phyloP scores from a whole-genome alignment of 2,888 invertebrate species.

The Luperina testacea region DNA sequence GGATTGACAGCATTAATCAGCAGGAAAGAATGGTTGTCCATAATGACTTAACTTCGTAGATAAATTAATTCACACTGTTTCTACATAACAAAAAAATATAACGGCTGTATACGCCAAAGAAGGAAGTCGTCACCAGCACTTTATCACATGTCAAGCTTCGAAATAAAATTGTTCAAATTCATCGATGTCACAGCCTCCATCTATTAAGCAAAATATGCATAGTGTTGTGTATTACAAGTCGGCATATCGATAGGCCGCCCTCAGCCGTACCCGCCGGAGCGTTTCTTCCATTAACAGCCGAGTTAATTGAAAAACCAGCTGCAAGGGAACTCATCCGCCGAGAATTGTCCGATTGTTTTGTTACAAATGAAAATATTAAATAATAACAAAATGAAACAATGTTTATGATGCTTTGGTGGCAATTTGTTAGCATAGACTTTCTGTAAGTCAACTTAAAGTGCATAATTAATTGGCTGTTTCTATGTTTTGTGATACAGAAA shows the following conservation, averaged over 20 bases:
- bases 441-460: conserved; percentile 12
- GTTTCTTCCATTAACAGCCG: conserved; percentile 68
- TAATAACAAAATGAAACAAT: conserved; percentile 41
- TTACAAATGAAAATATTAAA: conserved; percentile 66
- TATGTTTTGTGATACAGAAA: neutral
- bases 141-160: neutral
- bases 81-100: neutral
- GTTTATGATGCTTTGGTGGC: conserved; percentile 15
- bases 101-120: neutral
- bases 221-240: conserved; percentile 56
- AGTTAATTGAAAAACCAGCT: conserved; percentile 72
- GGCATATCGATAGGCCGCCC: conserved; percentile 57
- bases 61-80: neutral
- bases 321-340: conserved; percentile 59
- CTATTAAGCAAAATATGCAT: conserved; percentile 41
- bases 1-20: neutral
- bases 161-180: neutral
- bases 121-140: neutral
- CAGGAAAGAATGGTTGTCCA: neutral
- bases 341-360: conserved; percentile 62
- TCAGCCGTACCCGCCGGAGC: conserved; percentile 60
- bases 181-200: neutral
- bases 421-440: conserved; percentile 19
- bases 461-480: neutral
- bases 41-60: neutral